phyloP scores from a whole-genome alignment of 2,888 invertebrate species.

The Stomorhina lunata region DNA sequence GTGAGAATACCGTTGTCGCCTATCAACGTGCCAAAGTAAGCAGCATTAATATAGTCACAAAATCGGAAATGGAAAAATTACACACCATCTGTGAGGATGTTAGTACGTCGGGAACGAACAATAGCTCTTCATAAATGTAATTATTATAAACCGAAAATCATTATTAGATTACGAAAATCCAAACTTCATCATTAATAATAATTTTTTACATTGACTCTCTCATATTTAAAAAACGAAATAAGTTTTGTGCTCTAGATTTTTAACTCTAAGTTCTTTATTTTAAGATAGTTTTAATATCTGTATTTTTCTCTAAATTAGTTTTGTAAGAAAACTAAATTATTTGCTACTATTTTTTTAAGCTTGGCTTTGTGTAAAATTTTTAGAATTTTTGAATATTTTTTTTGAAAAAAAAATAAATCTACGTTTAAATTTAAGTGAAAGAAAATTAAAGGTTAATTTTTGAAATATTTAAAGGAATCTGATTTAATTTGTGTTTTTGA shows the following conservation, averaged over 20 bases:
- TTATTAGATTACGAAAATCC: background rate
- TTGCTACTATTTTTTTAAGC: constrained; percentile 16
- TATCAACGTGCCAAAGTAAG: constrained; percentile 95
- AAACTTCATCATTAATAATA: constrained; percentile 11
- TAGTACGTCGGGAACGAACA: constrained; percentile 62
- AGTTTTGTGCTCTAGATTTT: constrained; percentile 18
- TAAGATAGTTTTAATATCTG: background rate
- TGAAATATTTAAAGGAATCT: no score
- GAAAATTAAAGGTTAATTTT: background rate
- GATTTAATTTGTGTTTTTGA: no score
- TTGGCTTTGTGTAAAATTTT: background rate
- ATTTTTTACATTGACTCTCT: constrained; percentile 18
- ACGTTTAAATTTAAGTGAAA: constrained; percentile 5
- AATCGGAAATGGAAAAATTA: constrained; percentile 77
- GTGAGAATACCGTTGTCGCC: constrained; percentile 92
- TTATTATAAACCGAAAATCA: background rate
- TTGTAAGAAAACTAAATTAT: background rate
- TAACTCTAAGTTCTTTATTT: constrained; percentile 19
- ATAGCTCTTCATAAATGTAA: constrained; percentile 49
- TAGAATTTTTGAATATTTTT: background rate
- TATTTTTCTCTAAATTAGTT: background rate
- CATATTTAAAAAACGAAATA: background rate
- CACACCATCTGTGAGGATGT: constrained; percentile 79
- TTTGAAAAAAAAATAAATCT: background rate
- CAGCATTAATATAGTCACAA: constrained; percentile 87